Evolutionary conservation across 2,113 vertebrate species (phyloP).

Genomic region (Coturnix japonica): DNA sequence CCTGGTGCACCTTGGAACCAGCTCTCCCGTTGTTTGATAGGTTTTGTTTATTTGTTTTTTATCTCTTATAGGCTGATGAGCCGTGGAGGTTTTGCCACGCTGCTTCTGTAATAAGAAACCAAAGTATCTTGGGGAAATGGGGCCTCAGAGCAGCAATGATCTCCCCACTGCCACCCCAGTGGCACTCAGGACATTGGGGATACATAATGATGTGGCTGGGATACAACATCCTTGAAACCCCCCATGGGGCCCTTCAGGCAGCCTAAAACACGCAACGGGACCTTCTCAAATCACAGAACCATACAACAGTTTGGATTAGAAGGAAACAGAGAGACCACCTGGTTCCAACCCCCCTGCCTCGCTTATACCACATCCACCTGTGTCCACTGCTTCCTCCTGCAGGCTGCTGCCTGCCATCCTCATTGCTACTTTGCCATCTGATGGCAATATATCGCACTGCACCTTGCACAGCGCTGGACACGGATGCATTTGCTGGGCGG

Average conservation of each 20-base stretch:
- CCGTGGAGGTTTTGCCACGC: neutral
- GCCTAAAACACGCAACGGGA: neutral
- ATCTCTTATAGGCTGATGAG: neutral
- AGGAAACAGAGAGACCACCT: too few relatives aligned
- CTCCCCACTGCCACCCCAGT: fast-evolving
- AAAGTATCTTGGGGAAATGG: neutral
- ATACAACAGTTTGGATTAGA: too few relatives aligned
- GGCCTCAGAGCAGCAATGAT: neutral
- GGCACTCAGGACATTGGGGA: neutral
- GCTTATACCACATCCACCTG: neutral
- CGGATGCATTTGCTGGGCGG: fast-evolving
- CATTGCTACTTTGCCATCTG: constrained; percentile 30
- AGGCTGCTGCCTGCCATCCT: neutral
- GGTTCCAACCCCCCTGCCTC: neutral
- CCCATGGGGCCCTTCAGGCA: neutral
- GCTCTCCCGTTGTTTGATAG: neutral
- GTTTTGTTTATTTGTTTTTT: neutral
- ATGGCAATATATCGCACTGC: constrained; percentile 15
- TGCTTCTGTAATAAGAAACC: neutral
- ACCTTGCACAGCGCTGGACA: fast-evolving
- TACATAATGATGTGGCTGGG: fast-evolving
- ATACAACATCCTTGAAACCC: neutral
- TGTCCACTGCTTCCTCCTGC: fast-evolving
- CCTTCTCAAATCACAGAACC: too few relatives aligned
- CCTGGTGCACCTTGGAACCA: neutral